Conservation (phyloP, 2,888 invertebrate genomes). For the Cyclophora punctaria region DNA sequence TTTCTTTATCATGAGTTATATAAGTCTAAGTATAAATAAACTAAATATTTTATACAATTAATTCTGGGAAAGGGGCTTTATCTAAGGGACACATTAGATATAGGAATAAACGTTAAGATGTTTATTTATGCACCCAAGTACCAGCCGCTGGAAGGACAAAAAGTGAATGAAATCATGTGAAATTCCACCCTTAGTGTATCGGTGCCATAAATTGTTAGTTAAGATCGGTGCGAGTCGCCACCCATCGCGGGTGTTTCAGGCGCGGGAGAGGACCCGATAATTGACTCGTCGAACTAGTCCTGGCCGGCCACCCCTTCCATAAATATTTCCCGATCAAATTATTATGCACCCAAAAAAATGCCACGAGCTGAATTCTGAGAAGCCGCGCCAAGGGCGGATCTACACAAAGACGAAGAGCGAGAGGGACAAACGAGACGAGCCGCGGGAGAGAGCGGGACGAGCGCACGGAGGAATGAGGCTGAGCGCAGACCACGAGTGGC, state of each 20-base stretch:
- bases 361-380: constrained; percentile 67
- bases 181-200: constrained; percentile 51
- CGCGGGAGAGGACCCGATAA: constrained; percentile 49
- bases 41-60: constrained; percentile 6
- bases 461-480: constrained; percentile 64
- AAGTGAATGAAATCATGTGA: constrained; percentile 45
- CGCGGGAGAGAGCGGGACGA: constrained; percentile 38
- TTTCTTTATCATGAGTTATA: constrained; percentile 5
- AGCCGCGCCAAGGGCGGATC: constrained; percentile 62
- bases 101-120: constrained; percentile 18
- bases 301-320: constrained; percentile 69
- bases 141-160: constrained; percentile 27
- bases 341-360: constrained; percentile 70
- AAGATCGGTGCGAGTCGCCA: constrained; percentile 48
- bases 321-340: constrained; percentile 75
- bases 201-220: constrained; percentile 57
- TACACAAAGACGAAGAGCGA: constrained; percentile 53
- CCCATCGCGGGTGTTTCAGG: constrained; percentile 63
- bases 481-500: constrained; percentile 33
- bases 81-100: constrained; percentile 9
- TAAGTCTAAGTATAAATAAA: constrained; percentile 6
- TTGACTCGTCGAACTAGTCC: constrained; percentile 64
- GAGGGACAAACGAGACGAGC: constrained; percentile 27
- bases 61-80: constrained; percentile 9
- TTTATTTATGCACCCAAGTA: constrained; percentile 30